phyloP scores from a whole-genome alignment of 2,113 vertebrate genomes.

The Macheiramphus alcinus region DNA sequence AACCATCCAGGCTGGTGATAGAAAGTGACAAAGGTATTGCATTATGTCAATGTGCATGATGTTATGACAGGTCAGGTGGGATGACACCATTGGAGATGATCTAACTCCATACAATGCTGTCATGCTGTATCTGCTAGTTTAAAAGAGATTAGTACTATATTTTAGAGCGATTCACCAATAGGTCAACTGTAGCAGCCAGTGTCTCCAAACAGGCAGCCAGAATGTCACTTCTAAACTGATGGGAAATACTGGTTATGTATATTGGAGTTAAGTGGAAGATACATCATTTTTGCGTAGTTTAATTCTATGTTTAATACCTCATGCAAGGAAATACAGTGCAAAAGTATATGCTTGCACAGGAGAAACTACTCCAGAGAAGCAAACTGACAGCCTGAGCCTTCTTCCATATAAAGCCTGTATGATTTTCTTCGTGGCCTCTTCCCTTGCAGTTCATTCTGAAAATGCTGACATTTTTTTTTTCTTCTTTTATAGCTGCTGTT shows the following conservation, averaged over 20 bases:
- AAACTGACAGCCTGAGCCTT: background rate
- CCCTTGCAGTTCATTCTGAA: background rate
- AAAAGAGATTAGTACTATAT: background rate
- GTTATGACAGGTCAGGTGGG: background rate
- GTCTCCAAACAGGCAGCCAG: background rate
- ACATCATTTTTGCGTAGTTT: accelerated
- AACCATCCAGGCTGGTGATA: background rate
- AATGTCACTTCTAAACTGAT: background rate
- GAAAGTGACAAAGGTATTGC: background rate
- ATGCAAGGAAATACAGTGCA: background rate
- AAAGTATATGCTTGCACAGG: background rate
- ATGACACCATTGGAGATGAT: background rate
- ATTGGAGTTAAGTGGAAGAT: background rate
- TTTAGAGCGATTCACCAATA: background rate
- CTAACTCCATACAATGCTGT: background rate
- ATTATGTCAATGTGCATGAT: background rate
- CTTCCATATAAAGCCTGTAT: background rate
- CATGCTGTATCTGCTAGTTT: background rate
- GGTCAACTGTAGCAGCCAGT: background rate
- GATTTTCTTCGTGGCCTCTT: background rate
- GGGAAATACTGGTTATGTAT: background rate
- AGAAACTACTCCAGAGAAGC: background rate
- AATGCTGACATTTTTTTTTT: background rate
- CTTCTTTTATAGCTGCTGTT: background rate
- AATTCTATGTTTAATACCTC: background rate